Evolutionary conservation across 2,113 vertebrate genomes (phyloP), one percentile per base, ranked within the genome.

Genomic region (Ochotona curzoniae): DNA sequence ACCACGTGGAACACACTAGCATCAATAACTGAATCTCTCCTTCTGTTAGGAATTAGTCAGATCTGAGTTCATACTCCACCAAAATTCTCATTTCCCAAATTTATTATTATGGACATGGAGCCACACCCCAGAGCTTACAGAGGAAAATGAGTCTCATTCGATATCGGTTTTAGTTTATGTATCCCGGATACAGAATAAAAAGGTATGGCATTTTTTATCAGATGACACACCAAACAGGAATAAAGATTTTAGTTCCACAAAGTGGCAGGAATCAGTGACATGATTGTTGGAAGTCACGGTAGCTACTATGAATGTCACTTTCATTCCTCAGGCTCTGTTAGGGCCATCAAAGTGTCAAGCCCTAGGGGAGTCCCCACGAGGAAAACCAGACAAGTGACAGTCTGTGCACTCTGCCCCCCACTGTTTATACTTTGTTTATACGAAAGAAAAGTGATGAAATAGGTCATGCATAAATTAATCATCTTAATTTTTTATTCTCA

Each of bases 301-400:
- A 26, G 14, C 15, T 91, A 3, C 71, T 15, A 23, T 12, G 32
- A 57, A 82, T 12, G 5, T 51, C 51, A 75, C 35, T 67, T 73
- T 67, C 12, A 54, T 28, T 57, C 17, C 26, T 80, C 10, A 1
- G 11, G 5, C 5, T 80, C 38, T 38, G 20, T 32, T 4, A 26
- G 2, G 5, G 21, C 7, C n/a, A 23, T 38, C 20, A 2, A 2
- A 0, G 0, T 51, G 60, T n/a, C 3, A 54, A 15, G 35, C 15
- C 18, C 66, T 14, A 15, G 63, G n/a, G 25, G 8, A 3, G 18
- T 30, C n/a, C 25, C 5, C n/a, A 14, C 5, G 1, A 13, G 80
- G 57, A 49, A 78, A 74, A 51, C 8, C 12, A 49, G 15, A 2
- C 4, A 64, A 30, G 13, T 35, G 49, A 51, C 30, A 61, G 25